Evolutionary conservation across 2,113 vertebrate species (phyloP).

Genomic region (Chunga burmeisteri): DNA sequence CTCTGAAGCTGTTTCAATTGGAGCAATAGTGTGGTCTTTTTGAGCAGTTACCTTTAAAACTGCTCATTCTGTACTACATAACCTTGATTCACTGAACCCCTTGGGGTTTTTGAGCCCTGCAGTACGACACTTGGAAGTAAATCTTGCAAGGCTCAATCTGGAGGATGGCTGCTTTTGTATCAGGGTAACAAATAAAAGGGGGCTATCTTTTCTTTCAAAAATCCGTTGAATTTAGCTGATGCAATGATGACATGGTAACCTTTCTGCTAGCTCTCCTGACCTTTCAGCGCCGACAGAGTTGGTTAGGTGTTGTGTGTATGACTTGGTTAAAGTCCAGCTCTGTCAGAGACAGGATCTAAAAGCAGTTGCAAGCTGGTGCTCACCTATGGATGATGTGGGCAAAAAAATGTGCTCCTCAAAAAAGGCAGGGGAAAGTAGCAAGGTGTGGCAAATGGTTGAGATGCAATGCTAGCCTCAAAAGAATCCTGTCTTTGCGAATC

Average conservation of each 20-base stretch:
- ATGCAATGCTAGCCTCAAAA: not conserved
- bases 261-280: not conserved
- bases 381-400: not conserved
- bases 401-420: fast-evolving
- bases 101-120: not conserved
- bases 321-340: not conserved
- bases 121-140: not conserved
- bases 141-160: not conserved
- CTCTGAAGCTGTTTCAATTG: not conserved
- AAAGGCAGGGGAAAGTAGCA: not conserved
- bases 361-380: not conserved
- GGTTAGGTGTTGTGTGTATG: not conserved
- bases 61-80: fast-evolving
- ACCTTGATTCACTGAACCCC: not conserved
- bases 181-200: not conserved
- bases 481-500: not conserved
- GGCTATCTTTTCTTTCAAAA: not conserved
- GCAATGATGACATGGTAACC: fast-evolving
- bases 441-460: not conserved
- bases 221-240: no score
- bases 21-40: not conserved
- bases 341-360: no score
- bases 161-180: not conserved
- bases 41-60: not conserved
- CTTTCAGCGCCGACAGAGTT: fast-evolving